Evolutionary conservation across 2,888 invertebrate species (phyloP).

Genomic region (Apoderus coryli): DNA sequence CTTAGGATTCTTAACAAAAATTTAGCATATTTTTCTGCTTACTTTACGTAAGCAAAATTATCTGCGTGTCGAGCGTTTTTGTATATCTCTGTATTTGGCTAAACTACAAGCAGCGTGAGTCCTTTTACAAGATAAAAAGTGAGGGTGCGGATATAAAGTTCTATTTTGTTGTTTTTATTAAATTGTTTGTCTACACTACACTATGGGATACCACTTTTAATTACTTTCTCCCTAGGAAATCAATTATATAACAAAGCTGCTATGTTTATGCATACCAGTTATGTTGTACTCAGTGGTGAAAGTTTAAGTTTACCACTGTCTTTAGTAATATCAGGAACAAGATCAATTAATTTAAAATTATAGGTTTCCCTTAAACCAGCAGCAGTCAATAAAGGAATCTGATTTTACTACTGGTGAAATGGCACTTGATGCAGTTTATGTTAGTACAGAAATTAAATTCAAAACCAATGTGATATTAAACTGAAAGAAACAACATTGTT

Average conservation of each 20-base stretch:
- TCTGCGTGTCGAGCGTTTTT: no score
- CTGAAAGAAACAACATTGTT: conserved; percentile 52
- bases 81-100: no score
- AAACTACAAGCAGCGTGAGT: no score
- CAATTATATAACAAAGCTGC: conserved; percentile 70
- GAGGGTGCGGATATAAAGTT: no score
- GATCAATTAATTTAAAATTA: conserved; percentile 69
- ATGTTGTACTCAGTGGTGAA: conserved; percentile 70
- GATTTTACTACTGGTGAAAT: conserved; percentile 57
- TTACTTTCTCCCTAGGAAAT: conserved; percentile 51
- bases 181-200: no score
- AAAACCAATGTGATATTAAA: conserved; percentile 58
- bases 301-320: conserved; percentile 77
- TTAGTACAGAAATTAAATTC: conserved; percentile 71
- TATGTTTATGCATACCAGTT: conserved; percentile 77
- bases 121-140: no score
- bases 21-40: no score
- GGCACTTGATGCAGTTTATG: conserved; percentile 68
- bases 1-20: no score
- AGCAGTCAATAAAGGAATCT: conserved; percentile 32
- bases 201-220: no score
- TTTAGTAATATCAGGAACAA: conserved; percentile 73
- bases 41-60: no score
- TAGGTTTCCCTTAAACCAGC: conserved; percentile 51
- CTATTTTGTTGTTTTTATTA: no score